These are phyloP conservation scores for Suricata suricatta DNA, from an alignment of 2,113 vertebrate species.

Conservation along the genomic window DNA sequence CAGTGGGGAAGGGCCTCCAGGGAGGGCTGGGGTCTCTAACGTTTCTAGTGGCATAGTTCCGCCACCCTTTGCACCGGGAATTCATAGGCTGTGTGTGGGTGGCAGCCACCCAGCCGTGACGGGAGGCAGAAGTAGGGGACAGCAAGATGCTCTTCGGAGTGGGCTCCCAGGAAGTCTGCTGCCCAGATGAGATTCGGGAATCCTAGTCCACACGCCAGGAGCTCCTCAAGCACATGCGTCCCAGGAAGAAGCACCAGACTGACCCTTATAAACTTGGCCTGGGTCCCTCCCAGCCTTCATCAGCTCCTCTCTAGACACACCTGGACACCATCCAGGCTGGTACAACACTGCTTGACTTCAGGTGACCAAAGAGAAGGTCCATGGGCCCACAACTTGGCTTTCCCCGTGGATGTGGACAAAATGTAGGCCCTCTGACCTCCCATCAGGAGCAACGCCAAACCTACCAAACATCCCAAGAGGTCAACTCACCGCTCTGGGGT, in stretches of 20 bases:
- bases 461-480: not conserved
- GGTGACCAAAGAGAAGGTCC: not conserved
- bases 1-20: not conserved
- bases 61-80: not conserved
- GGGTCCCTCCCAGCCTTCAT: not conserved
- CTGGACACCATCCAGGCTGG: not conserved
- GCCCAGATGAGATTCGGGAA: not conserved
- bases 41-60: not conserved
- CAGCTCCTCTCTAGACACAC: not conserved
- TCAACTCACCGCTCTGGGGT: not conserved
- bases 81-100: not conserved
- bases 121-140: not conserved
- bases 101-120: not conserved
- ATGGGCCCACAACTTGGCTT: not conserved
- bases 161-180: not conserved
- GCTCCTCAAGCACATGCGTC: not conserved
- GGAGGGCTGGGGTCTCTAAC: not conserved
- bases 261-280: not conserved
- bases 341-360: rapidly evolving
- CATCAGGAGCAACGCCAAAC: not conserved
- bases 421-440: not conserved
- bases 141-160: not conserved
- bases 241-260: not conserved
- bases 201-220: not conserved
- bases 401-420: not conserved